Evolutionary conservation across 2,888 invertebrate species (phyloP).

Genomic region (Oxycera nigricornis): DNA sequence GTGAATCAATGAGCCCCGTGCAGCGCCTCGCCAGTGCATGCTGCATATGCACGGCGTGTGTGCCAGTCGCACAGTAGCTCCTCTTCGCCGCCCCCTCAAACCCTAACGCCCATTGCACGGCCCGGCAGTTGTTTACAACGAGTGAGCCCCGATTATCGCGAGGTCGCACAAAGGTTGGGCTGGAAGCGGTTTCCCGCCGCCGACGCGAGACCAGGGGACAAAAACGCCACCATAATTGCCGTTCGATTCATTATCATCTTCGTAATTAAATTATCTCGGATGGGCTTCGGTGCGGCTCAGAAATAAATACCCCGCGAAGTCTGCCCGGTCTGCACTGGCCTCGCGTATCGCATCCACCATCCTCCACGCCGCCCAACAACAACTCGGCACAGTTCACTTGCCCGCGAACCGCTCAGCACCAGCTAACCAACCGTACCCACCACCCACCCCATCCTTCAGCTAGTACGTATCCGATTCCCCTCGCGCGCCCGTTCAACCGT

Average conservation of each 20-base stretch:
- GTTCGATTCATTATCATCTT: conserved; percentile 5
- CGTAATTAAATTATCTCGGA: background rate
- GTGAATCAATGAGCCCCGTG: background rate
- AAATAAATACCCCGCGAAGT: background rate
- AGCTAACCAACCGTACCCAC: background rate
- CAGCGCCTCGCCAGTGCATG: background rate
- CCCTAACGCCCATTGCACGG: background rate
- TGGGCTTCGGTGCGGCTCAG: background rate
- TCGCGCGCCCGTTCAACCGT: conserved; percentile 3
- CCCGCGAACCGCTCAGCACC: background rate
- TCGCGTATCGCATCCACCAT: background rate
- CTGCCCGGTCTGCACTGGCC: background rate
- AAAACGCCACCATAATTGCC: background rate
- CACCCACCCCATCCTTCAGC: no score
- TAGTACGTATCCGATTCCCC: background rate
- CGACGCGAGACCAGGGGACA: background rate
- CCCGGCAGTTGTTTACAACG: background rate
- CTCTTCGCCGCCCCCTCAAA: background rate
- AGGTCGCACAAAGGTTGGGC: background rate
- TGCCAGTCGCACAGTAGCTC: background rate
- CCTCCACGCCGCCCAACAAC: background rate
- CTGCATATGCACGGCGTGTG: background rate
- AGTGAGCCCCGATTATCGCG: background rate
- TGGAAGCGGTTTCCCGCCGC: background rate
- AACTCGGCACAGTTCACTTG: conserved; percentile 1